phyloP scores from a whole-genome alignment of 1,140 invertebrate species.

The Augochlora pura region DNA sequence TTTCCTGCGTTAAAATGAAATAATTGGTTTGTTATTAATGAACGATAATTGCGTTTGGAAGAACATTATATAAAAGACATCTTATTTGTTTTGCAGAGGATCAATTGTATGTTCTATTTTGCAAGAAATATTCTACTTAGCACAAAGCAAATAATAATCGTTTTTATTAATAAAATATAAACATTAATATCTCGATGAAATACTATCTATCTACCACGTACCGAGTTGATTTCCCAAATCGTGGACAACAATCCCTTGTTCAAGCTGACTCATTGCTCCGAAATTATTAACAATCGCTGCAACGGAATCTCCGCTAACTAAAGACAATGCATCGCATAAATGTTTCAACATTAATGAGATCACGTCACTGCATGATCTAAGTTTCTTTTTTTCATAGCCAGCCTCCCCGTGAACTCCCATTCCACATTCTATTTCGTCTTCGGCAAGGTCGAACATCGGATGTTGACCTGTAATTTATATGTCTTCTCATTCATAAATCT shows the following conservation, averaged over 20 bases:
- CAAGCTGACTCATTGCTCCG: slow-evolving; percentile 88
- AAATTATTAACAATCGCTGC: slow-evolving; percentile 90
- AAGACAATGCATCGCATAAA: slow-evolving; percentile 79
- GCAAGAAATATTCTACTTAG: no score
- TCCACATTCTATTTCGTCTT: slow-evolving; percentile 90
- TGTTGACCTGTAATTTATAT: slow-evolving; percentile 75
- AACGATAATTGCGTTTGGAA: no score
- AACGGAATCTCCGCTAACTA: slow-evolving; percentile 81
- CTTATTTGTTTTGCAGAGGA: no score
- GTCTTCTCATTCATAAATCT: no score
- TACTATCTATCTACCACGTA: slow-evolving; percentile 76
- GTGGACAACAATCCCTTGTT: slow-evolving; percentile 87
- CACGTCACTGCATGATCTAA: slow-evolving; percentile 80
- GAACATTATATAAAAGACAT: no score
- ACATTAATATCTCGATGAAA: not conserved
- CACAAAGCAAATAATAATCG: no score
- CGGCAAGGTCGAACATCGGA: slow-evolving; percentile 84
- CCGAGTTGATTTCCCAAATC: slow-evolving; percentile 85
- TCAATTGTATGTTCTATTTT: no score
- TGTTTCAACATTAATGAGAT: slow-evolving; percentile 79
- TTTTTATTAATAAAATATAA: not conserved
- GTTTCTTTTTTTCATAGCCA: slow-evolving; percentile 86
- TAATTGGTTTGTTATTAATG: no score
- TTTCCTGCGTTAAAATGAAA: slow-evolving; percentile 72
- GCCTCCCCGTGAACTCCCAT: slow-evolving; percentile 93